Percentiles rank a stretch among this genome's conserved stretches.
Evolutionary conservation across 2,113 vertebrate genomes (phyloP).

Genomic region (Chloebia gouldiae): DNA sequence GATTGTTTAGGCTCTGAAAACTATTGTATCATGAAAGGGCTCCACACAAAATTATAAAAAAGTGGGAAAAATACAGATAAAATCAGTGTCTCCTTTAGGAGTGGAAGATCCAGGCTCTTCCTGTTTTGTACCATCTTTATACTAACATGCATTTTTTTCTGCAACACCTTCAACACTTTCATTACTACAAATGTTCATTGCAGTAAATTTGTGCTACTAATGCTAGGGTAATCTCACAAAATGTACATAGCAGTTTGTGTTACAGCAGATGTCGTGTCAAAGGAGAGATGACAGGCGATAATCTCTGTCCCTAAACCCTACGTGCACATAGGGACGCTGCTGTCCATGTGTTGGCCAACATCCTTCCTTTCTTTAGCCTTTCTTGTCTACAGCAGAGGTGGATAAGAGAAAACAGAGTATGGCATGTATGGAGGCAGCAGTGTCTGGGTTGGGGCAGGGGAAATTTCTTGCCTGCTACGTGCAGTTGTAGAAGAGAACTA

Average conservation of each 20-base stretch:
- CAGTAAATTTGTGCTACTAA: not conserved
- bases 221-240: not conserved
- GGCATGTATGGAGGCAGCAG: not conserved
- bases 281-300: rapidly evolving
- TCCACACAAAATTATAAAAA: not conserved
- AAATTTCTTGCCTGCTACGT: not conserved
- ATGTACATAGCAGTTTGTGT: not conserved
- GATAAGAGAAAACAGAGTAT: not conserved
- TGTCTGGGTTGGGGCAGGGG: rapidly evolving
- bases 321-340: rapidly evolving
- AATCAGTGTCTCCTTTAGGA: not conserved
- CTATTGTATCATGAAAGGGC: not conserved
- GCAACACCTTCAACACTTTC: not conserved
- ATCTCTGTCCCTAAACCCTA: not conserved
- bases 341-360: not conserved
- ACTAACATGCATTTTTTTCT: not conserved
- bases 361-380: not conserved
- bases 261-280: not conserved
- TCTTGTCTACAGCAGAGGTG: not conserved
- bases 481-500: not conserved
- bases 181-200: not conserved
- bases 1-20: not conserved
- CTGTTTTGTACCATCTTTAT: not conserved
- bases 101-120: not conserved
- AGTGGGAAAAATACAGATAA: not conserved